Evolutionary conservation across 2,888 invertebrate genomes (phyloP).

Genomic region (Ormyrus rosae): DNA sequence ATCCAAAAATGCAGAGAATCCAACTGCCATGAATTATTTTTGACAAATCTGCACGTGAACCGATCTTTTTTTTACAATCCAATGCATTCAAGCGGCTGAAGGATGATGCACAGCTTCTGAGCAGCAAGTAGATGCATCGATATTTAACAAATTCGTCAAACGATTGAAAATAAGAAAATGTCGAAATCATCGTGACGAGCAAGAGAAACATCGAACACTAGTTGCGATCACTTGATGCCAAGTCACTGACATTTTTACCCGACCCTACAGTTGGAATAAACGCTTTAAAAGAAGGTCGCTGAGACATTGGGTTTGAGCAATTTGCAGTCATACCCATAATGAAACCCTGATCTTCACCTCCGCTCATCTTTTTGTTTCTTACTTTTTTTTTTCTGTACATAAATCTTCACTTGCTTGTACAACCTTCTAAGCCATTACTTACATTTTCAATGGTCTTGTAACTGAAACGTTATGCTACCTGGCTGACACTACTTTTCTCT

Average conservation of each 20-base stretch:
- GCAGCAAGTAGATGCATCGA: constrained; percentile 49
- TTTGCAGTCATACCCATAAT: constrained; percentile 71
- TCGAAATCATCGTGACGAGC: constrained; percentile 14
- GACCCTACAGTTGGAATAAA: constrained; percentile 7
- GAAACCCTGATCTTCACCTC: constrained; percentile 68
- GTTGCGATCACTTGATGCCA: constrained; percentile 3
- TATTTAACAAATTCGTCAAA: constrained; percentile 22
- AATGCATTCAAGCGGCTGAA: constrained; percentile 49
- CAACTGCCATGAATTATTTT: not conserved
- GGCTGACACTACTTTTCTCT: not conserved
- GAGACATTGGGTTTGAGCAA: constrained; percentile 72
- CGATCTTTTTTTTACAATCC: constrained; percentile 32
- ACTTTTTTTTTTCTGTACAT: constrained; percentile 50
- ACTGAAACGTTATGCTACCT: constrained; percentile 3
- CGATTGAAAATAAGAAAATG: not conserved
- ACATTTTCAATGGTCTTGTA: constrained; percentile 24
- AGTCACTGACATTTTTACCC: constrained; percentile 9
- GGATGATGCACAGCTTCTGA: constrained; percentile 55
- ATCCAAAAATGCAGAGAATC: constrained; percentile 31
- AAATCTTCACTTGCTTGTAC: constrained; percentile 39
- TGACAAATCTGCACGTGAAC: constrained; percentile 48
- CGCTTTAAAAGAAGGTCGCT: constrained; percentile 71
- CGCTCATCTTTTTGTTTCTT: constrained; percentile 43
- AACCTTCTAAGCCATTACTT: constrained; percentile 9
- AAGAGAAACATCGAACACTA: constrained; percentile 14